Percentiles rank a stretch among this genome's conserved stretches.
Evolutionary conservation across 2,888 invertebrate species (phyloP).

Genomic region (Tricholauxania praeusta): DNA sequence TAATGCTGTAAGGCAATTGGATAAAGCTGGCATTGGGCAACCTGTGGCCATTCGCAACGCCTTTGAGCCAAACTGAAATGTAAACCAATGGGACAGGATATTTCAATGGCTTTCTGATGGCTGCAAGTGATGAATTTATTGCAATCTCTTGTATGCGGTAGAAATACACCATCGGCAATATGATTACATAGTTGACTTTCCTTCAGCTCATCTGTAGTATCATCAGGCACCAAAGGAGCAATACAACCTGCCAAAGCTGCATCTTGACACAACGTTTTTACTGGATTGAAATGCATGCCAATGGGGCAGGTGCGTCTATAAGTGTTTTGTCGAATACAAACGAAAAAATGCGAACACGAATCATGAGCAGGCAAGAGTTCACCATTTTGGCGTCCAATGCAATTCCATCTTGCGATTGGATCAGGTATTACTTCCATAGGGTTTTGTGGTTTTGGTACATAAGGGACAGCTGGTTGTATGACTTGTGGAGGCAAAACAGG

Average conservation of each 20-base stretch:
- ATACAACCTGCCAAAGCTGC: neutral
- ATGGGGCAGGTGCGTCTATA: slow-evolving; percentile 1
- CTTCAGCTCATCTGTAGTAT: too few species aligned
- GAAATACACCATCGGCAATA: neutral
- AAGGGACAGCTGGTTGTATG: neutral
- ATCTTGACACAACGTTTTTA: neutral
- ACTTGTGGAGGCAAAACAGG: neutral
- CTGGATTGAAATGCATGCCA: neutral
- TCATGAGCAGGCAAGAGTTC: neutral
- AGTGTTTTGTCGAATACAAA: neutral
- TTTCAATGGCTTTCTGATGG: neutral
- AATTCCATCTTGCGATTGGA: neutral
- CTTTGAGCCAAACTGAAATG: neutral
- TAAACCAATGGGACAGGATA: slow-evolving; percentile 5
- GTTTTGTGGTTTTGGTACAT: neutral
- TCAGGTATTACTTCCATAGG: neutral
- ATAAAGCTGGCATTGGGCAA: slow-evolving; percentile 3
- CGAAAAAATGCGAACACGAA: neutral
- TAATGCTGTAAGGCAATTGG: too few species aligned
- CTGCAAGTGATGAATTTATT: slow-evolving; percentile 5
- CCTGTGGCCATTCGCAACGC: slow-evolving; percentile 12
- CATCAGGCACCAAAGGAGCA: neutral
- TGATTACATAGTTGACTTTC: neutral
- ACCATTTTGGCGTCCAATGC: neutral
- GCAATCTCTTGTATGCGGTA: slow-evolving; percentile 12